Percentiles rank a stretch among this genome's conserved stretches.
Evolutionary conservation across 2,113 vertebrate species (phyloP).

Genomic region (Alligator sinensis): DNA sequence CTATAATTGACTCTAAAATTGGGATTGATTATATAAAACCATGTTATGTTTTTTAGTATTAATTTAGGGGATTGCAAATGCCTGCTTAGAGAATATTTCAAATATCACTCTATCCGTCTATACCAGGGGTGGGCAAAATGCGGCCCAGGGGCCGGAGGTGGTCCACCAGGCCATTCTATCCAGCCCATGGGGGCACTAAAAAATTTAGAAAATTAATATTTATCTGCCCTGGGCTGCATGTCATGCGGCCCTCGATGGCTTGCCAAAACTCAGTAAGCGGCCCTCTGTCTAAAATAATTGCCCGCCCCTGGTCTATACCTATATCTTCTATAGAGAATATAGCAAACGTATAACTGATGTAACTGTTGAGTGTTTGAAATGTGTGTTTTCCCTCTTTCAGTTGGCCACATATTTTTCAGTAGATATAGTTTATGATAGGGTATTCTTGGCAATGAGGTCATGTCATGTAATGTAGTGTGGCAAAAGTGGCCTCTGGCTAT

Average conservation of each 20-base stretch:
- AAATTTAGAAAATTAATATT: too few species aligned
- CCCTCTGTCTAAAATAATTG: too few species aligned
- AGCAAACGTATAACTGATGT: not conserved
- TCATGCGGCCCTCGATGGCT: too few species aligned
- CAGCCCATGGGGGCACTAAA: too few species aligned
- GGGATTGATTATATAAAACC: not conserved
- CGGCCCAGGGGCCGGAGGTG: too few species aligned
- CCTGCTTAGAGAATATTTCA: not conserved
- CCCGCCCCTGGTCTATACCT: too few species aligned
- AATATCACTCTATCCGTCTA: not conserved
- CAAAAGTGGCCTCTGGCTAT: slow-evolving; percentile 14
- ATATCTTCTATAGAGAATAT: not conserved
- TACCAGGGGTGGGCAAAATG: too few species aligned
- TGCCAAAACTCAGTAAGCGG: too few species aligned
- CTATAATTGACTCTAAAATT: not conserved
- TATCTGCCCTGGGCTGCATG: too few species aligned
- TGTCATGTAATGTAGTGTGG: not conserved
- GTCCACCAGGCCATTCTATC: too few species aligned
- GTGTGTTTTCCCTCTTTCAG: not conserved
- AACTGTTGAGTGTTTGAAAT: not conserved
- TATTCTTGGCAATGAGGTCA: slow-evolving; percentile 19
- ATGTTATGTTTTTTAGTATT: not conserved
- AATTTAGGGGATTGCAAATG: not conserved
- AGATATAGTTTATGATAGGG: not conserved
- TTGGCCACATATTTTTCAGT: not conserved